Conservation (phyloP, 2,797 vertebrate species). For the Tachyglossus aculeatus region DNA sequence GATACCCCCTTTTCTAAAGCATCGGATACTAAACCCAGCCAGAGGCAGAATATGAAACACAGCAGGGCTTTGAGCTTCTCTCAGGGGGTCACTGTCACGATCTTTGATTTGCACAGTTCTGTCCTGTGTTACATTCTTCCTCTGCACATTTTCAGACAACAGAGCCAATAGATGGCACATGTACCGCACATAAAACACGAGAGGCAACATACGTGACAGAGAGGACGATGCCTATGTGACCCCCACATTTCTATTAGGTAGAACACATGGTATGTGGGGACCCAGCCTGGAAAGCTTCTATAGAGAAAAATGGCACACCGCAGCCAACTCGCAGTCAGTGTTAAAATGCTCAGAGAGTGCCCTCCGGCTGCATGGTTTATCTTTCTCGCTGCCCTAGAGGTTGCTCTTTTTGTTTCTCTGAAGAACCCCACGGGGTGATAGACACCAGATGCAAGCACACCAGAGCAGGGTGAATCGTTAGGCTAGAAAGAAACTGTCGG, state of each 20-base stretch:
- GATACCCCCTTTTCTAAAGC: not conserved
- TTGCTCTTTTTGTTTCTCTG: slow-evolving; percentile 32
- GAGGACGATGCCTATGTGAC: no score
- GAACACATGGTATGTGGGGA: not conserved
- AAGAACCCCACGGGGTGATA: slow-evolving; percentile 22
- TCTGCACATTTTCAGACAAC: slow-evolving; percentile 12
- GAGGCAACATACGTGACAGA: slow-evolving; percentile 16
- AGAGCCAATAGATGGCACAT: slow-evolving; percentile 17
- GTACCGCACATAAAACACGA: not conserved
- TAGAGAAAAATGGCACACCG: slow-evolving; percentile 13
- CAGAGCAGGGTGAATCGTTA: slow-evolving; percentile 60
- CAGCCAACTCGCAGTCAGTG: slow-evolving; percentile 17
- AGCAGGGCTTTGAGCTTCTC: not conserved
- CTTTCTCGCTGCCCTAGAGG: slow-evolving; percentile 9
- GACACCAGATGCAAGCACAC: not conserved
- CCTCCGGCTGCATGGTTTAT: slow-evolving; percentile 8
- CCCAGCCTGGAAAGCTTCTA: not conserved
- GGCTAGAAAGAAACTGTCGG: slow-evolving; percentile 65
- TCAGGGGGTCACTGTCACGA: fast-evolving
- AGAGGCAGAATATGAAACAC: not conserved
- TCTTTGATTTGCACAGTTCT: not conserved
- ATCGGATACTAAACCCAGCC: not conserved
- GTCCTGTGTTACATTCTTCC: no score
- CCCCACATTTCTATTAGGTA: slow-evolving; percentile 22
- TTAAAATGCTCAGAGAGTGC: not conserved